Evolutionary conservation across 2,113 vertebrate genomes (phyloP).

Genomic region (Trochalopteron elliotii): DNA sequence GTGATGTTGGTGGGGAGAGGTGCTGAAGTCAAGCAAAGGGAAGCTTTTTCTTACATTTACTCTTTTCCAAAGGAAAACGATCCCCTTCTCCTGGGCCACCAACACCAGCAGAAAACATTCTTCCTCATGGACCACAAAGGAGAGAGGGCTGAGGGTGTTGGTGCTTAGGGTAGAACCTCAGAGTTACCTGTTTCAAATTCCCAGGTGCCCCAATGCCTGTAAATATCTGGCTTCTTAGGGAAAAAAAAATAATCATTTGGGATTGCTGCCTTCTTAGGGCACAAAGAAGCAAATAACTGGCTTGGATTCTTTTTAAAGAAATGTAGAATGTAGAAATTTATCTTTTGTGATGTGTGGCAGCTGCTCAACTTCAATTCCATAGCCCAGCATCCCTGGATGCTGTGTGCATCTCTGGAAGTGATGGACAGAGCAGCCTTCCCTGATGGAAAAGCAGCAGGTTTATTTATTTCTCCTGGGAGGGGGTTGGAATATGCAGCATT

Average conservation of each 20-base stretch:
- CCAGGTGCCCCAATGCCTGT: not conserved
- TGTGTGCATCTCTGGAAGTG: not conserved
- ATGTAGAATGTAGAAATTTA: not conserved
- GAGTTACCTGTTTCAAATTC: not conserved
- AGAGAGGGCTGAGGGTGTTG: not conserved
- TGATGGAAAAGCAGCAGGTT: not conserved
- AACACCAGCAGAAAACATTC: not conserved
- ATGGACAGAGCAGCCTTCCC: not conserved
- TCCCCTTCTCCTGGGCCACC: not conserved
- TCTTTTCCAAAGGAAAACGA: not conserved
- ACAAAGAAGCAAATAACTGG: not conserved
- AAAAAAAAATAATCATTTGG: not conserved
- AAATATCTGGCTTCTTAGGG: not conserved
- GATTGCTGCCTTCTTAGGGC: not conserved
- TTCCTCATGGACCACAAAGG: not conserved
- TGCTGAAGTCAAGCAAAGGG: not conserved
- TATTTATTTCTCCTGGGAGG: not conserved
- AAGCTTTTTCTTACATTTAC: accelerated
- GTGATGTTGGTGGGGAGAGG: not conserved
- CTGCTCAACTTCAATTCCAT: accelerated
- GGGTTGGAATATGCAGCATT: not conserved
- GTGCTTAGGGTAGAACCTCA: not conserved
- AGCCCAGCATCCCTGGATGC: not conserved
- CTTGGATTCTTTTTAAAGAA: not conserved
- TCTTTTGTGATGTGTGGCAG: not conserved